phyloP scores from a whole-genome alignment of 1,140 invertebrate species.

The Ceratina japonica region DNA sequence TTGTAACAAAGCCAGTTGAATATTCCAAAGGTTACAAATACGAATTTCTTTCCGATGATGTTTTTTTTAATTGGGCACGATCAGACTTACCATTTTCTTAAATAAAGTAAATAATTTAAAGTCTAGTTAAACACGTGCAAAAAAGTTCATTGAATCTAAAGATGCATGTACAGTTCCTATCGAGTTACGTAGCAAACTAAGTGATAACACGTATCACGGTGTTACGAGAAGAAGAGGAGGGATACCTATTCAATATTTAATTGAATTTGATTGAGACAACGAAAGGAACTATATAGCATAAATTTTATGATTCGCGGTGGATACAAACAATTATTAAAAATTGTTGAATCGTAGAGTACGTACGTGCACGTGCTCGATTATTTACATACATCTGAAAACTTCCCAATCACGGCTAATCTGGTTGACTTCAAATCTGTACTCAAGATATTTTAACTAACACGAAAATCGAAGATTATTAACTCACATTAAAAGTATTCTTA shows the following conservation, averaged over 20 bases:
- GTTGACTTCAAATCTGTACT: too few species aligned
- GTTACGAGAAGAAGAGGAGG: too few species aligned
- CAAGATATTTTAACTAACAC: too few species aligned
- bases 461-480: too few species aligned
- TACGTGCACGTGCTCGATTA: not conserved
- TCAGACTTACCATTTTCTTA: conserved; percentile 19
- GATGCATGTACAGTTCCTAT: conserved; percentile 26
- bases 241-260: not conserved
- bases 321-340: too few species aligned
- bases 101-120: conserved; percentile 7
- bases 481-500: too few species aligned
- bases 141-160: not conserved
- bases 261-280: not conserved
- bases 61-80: not conserved
- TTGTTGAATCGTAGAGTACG: not conserved
- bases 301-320: not conserved
- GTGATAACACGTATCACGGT: conserved; percentile 31
- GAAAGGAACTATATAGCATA: too few species aligned
- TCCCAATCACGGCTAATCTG: not conserved
- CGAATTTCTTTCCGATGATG: not conserved
- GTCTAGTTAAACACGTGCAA: not conserved
- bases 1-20: not conserved
- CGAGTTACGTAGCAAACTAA: conserved; percentile 18
- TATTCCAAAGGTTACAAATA: not conserved
- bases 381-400: not conserved